Percentiles rank a stretch among this genome's conserved stretches.
Conservation (phyloP, 2,797 vertebrate genomes). For the Ateles fusciceps region DNA sequence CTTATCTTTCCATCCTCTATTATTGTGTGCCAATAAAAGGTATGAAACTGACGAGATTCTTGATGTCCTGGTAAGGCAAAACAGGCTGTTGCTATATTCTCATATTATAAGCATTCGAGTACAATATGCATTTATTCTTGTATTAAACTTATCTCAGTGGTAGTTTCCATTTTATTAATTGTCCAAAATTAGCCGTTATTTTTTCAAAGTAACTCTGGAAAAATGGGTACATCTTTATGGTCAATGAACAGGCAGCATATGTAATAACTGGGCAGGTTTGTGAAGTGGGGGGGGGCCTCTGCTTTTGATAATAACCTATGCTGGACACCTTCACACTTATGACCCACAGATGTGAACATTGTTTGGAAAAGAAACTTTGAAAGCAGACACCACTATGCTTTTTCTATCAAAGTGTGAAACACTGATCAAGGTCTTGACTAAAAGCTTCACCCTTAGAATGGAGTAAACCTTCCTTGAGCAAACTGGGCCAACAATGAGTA, state of each 20-base stretch:
- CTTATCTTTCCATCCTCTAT: not conserved
- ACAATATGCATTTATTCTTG: not conserved
- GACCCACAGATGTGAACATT: not conserved
- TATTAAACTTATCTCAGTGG: not conserved
- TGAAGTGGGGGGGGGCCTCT: not conserved
- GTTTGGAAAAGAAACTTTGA: not conserved
- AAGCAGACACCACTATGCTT: not conserved
- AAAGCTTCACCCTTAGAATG: not conserved
- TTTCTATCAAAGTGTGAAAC: not conserved
- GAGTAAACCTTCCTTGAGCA: not conserved
- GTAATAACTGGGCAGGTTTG: not conserved
- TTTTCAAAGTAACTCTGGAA: not conserved
- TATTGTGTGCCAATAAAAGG: not conserved
- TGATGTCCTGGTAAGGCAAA: slow-evolving; percentile 4
- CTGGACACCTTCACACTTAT: not conserved
- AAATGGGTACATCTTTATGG: not conserved
- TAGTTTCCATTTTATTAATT: slow-evolving; percentile 10
- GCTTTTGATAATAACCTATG: slow-evolving; percentile 21
- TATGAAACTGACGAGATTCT: not conserved
- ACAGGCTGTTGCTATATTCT: not conserved
- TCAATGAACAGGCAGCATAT: not conserved
- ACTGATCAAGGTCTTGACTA: not conserved
- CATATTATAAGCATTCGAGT: not conserved
- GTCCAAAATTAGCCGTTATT: not conserved
- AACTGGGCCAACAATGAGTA: not conserved